Evolutionary conservation across 2,113 vertebrate genomes (phyloP), one percentile per base, ranked within the genome.

Genomic region (Cygnus atratus): DNA sequence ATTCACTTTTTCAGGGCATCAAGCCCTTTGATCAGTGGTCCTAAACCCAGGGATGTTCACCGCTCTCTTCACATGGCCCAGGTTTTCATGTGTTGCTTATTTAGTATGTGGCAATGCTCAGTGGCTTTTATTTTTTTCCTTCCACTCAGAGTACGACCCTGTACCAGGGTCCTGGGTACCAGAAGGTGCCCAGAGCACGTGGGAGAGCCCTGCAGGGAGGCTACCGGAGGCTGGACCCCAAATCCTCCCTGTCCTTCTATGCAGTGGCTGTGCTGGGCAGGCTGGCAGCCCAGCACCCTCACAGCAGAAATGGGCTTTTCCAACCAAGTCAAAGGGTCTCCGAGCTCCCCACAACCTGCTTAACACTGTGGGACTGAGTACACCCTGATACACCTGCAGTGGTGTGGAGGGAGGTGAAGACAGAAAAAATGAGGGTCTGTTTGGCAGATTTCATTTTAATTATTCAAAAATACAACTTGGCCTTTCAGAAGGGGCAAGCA

Each of bases 301-400:
- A 16, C 5, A 2, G 8, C 21, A 13, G 24, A 58, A 24, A 3
- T 2, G 25, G 13, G 62, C 25, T 82, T 76, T 13, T 54, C 33
- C 33, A 20, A 0, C n/a, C 5, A 33, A 8, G 13, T 15, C 3
- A 8, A 52, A 72, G 72, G 31, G 43, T 7, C 31, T 46, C 29
- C 0, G 0, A 62, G 14, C 14, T 28, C 59, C 43, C 35, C 90
- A 12, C 54, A 52, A 8, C 48, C 22, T 13, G 6, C 13, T 21
- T 20, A 11, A 14, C 52, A 11, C 31, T 46, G 43, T 19, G 15
- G 63, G 41, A 22, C 41, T 66, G 63, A 43, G 28, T 18, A 6
- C 19, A 31, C 37, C 9, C 28, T 20, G 63, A 31, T 43, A 29
- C 19, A 43, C 12, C 39, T 31, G 39, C 39, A 12, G 28, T 5